Evolutionary conservation across 2,888 invertebrate genomes (phyloP).

Genomic region (Archips crataeganus): DNA sequence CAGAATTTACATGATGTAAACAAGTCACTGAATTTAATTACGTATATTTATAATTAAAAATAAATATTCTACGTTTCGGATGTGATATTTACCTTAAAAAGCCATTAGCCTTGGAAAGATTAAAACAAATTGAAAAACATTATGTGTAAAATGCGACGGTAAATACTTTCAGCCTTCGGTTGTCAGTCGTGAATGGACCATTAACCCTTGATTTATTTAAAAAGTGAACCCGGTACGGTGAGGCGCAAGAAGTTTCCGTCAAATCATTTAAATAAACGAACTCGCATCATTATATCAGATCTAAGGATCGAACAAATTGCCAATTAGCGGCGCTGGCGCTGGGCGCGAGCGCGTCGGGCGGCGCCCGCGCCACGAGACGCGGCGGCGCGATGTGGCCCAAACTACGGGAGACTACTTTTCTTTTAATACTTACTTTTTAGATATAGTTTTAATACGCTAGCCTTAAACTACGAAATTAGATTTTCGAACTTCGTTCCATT

Average conservation of each 20-base stretch:
- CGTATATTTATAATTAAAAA: constrained; percentile 36
- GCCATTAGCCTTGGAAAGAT: constrained; percentile 34
- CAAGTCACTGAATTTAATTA: constrained; percentile 37
- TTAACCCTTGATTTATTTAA: constrained; percentile 65
- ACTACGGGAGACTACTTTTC: constrained; percentile 11
- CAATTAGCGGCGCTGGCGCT: constrained; percentile 75
- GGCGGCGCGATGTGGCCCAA: constrained; percentile 44
- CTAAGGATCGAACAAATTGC: constrained; percentile 85
- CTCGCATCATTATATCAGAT: constrained; percentile 84
- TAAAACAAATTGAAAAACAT: constrained; percentile 50
- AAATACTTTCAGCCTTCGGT: constrained; percentile 54
- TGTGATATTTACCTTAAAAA: constrained; percentile 38
- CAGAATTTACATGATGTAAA: constrained; percentile 41
- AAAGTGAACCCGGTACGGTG: constrained; percentile 49
- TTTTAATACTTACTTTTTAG: not conserved
- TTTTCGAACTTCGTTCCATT: no score
- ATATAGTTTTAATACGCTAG: not conserved
- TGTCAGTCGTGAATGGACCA: constrained; percentile 57
- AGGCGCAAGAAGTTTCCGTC: constrained; percentile 75
- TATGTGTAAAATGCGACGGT: constrained; percentile 42
- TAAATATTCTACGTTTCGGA: constrained; percentile 32
- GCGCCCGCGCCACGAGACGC: constrained; percentile 48
- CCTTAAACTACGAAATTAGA: no score
- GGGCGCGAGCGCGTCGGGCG: constrained; percentile 55
- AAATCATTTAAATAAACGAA: constrained; percentile 86